Conservation (phyloP, 2,888 invertebrate genomes). For the Idaea biselata region DNA sequence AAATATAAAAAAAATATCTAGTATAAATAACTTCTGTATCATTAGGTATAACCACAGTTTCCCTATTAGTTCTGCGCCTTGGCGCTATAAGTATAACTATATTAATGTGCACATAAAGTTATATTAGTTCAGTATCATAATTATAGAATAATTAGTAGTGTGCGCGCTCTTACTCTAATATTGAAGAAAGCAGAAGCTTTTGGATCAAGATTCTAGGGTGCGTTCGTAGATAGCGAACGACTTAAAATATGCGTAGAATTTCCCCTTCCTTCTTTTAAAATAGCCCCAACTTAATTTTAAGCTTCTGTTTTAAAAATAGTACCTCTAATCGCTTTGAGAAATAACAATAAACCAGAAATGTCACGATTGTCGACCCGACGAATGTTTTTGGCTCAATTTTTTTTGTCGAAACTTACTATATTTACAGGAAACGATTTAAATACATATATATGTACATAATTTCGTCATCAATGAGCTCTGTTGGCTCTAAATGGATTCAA, state of each 20-base stretch:
- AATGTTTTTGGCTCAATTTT: slow-evolving; percentile 33
- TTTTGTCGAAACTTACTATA: slow-evolving; percentile 30
- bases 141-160: neutral
- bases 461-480: slow-evolving; percentile 14
- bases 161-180: neutral
- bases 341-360: slow-evolving; percentile 68
- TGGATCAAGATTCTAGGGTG: slow-evolving; percentile 29
- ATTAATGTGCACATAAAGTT: neutral
- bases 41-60: too few species aligned
- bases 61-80: too few species aligned
- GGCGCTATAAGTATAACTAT: too few species aligned
- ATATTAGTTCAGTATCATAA: neutral
- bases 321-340: slow-evolving; percentile 60
- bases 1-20: neutral
- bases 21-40: neutral
- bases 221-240: slow-evolving; percentile 40
- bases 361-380: slow-evolving; percentile 50
- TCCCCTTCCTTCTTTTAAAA: slow-evolving; percentile 72
- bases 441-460: slow-evolving; percentile 12
- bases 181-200: neutral
- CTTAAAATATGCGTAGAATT: slow-evolving; percentile 63
- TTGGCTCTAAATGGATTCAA: slow-evolving; percentile 5
- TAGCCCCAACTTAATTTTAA: slow-evolving; percentile 63
- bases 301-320: slow-evolving; percentile 62
- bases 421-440: slow-evolving; percentile 18